Evolutionary conservation across 2,113 vertebrate genomes (phyloP).

Genomic region (Lamprologus lemairii): DNA sequence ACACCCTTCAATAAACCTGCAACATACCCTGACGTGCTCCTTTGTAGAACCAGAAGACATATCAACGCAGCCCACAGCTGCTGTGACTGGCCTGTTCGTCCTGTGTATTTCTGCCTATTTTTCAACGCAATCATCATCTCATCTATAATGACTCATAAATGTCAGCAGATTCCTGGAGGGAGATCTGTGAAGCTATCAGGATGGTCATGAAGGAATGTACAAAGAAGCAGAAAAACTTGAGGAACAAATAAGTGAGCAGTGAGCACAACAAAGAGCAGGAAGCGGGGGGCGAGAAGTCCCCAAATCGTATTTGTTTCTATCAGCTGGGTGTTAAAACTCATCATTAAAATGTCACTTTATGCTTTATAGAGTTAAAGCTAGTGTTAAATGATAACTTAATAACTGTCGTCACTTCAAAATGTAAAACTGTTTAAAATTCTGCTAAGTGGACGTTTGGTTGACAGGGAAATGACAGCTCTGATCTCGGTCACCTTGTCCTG

Average conservation of each 20-base stretch:
- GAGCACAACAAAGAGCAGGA: background rate
- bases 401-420: background rate
- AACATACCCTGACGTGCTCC: background rate
- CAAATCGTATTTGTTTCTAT: accelerated
- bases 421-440: background rate
- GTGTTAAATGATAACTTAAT: accelerated
- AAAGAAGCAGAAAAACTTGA: background rate
- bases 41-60: background rate
- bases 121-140: background rate
- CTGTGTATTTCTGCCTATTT: background rate
- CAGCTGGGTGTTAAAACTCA: background rate
- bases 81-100: background rate
- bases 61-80: background rate
- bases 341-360: background rate
- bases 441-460: background rate
- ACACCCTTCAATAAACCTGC: background rate
- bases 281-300: accelerated
- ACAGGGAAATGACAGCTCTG: background rate
- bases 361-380: background rate
- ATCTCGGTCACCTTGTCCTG: slow-evolving; percentile 79
- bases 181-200: background rate
- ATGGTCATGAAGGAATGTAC: background rate
- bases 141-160: background rate
- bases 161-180: background rate
- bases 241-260: accelerated